phyloP scores from a whole-genome alignment of 2,888 invertebrate species.

The Drosophila pseudotakahashii region DNA sequence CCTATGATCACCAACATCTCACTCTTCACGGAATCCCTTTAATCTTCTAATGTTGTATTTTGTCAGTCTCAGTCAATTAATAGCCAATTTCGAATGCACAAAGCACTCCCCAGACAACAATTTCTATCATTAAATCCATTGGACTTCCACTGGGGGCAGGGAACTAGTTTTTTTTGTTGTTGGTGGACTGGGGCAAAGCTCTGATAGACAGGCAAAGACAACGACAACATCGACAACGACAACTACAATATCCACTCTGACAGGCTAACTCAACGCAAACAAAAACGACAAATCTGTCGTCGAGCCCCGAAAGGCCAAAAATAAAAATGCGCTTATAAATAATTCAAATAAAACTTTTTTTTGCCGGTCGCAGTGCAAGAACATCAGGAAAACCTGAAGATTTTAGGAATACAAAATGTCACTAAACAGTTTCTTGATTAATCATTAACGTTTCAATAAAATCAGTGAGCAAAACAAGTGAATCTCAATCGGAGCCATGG shows the following conservation, averaged over 20 bases:
- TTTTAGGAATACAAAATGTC: constrained; percentile 22
- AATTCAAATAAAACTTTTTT: constrained; percentile 53
- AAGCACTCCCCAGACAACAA: constrained; percentile 34
- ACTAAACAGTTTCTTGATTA: constrained; percentile 22
- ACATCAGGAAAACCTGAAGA: constrained; percentile 20
- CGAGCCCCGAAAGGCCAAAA: constrained; percentile 65
- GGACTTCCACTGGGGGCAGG: constrained; percentile 31
- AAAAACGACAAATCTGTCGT: constrained; percentile 71
- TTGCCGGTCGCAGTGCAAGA: constrained; percentile 26
- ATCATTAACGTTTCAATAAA: constrained; percentile 50
- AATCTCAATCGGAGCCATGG: constrained; percentile 86
- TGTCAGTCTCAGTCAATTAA: constrained; percentile 25
- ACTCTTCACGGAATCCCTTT: not conserved
- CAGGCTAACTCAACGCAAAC: constrained; percentile 64
- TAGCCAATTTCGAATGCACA: constrained; percentile 19
- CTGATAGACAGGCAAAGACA: constrained; percentile 41
- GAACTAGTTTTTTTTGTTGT: constrained; percentile 19
- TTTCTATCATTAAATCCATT: constrained; percentile 24
- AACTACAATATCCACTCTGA: constrained; percentile 55
- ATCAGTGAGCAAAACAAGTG: constrained; percentile 43
- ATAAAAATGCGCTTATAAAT: constrained; percentile 76
- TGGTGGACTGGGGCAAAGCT: constrained; percentile 27
- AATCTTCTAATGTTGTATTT: constrained; percentile 16
- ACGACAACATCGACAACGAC: constrained; percentile 51
- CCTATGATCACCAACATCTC: not conserved